A percentile compares a stretch with the other conserved stretches of the same genome.
Conservation (phyloP, 2,113 vertebrate species). For the Pteropus alecto region DNA sequence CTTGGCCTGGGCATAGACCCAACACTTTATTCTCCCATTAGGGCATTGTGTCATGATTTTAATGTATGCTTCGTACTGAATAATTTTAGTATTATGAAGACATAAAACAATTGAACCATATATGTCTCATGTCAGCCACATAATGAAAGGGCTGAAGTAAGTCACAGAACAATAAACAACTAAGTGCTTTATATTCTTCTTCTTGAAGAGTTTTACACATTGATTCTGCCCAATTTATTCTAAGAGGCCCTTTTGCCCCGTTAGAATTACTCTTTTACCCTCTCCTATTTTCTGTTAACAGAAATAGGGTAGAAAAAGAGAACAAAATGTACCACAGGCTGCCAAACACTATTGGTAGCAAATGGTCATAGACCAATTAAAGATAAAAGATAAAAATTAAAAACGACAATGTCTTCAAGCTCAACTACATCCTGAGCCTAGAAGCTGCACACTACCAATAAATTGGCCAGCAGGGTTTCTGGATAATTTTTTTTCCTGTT, state of each 20-base stretch:
- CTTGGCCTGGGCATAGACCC: constrained; percentile 41
- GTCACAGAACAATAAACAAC: constrained; percentile 79
- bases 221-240: constrained; percentile 42
- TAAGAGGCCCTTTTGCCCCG: neutral
- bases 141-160: constrained; percentile 68
- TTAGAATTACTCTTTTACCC: neutral
- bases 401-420: neutral
- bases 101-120: constrained; percentile 73
- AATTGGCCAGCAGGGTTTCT: neutral
- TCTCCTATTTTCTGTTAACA: constrained; percentile 32
- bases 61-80: constrained; percentile 63
- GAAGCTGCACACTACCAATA: neutral
- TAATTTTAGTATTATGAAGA: constrained; percentile 74
- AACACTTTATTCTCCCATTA: constrained; percentile 57
- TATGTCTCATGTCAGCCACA: constrained; percentile 67
- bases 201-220: constrained; percentile 2
- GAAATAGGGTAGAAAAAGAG: neutral
- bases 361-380: neutral
- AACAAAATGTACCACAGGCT: neutral
- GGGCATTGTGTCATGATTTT: constrained; percentile 59
- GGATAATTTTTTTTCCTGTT: neutral
- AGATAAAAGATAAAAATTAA: neutral
- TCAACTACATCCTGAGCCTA: neutral
- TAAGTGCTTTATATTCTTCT: constrained; percentile 76
- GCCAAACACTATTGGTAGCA: neutral